Base-by-base conservation (phyloP, 2,797 vertebrate genomes). In the Anguilla marmorata region DNA sequence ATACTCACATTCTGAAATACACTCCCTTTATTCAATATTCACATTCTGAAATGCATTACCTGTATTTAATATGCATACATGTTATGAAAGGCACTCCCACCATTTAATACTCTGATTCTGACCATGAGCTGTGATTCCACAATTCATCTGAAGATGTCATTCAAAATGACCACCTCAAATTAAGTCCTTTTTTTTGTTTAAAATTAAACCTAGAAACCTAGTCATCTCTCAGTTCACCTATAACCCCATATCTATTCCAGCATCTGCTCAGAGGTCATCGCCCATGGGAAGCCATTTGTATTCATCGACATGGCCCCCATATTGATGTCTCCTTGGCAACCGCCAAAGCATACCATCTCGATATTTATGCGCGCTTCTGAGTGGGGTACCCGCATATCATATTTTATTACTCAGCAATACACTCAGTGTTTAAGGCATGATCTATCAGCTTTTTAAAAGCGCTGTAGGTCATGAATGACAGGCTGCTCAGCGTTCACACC, bases 291-390 rank as follows among this genome's bases (percentile, higher is more conserved):
- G 16, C 41, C 79, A 48, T 48, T 82, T 82, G 45, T 82, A 50
- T 50, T 48, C 24, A 45, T 50, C 19, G n/a, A 9, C 79, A 41
- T 33, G 16, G 76, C 6, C 76, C 37, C n/a, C 33, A 37, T 66
- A 76, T 85, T 52, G 83, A 56, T 74, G 63, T 74, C 24, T 37
- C 56, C 45, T 85, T 88, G 90, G 90, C 89, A 90, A 86, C 89
- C 90, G 89, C 90, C 91, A 94, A 93, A 60, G 92, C 90, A 91
- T 86, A 91, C 89, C 86, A 89, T 91, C 87, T 92, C 83, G 91
- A 86, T 88, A 88, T 94, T 94, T 92, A 94, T 88, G 92, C 87
- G 88, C 12, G 7, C 48, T 21, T 12, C 19, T 41, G 69, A 8
- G n/a, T 50, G 54, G 37, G 92, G 91, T 91, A 92, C 86, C 87